Evolutionary conservation across 2,888 invertebrate species (phyloP).

Genomic region (Spilarctia lutea): DNA sequence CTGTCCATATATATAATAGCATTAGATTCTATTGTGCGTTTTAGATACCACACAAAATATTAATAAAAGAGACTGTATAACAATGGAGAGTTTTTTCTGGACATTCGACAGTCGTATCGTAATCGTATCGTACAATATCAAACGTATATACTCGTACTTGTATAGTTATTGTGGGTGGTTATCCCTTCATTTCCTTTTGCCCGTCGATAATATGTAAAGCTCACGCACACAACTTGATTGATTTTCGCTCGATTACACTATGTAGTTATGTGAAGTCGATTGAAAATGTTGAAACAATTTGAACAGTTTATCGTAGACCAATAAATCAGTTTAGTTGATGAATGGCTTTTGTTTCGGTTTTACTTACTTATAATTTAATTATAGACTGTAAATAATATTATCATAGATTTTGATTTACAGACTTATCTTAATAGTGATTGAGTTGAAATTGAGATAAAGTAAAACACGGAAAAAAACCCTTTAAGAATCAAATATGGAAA

Average conservation of each 20-base stretch:
- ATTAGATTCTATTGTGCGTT: neutral
- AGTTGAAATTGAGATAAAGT: neutral
- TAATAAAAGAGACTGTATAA: neutral
- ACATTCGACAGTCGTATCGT: neutral
- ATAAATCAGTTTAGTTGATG: constrained; percentile 14
- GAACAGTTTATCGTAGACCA: neutral
- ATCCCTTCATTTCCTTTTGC: constrained; percentile 30
- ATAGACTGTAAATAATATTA: neutral
- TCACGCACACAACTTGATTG: constrained; percentile 28
- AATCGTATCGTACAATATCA: constrained; percentile 16
- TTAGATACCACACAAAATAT: neutral
- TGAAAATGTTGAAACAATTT: constrained; percentile 17
- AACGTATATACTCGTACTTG: neutral
- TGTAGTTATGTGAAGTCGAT: constrained; percentile 13
- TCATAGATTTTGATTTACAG: neutral
- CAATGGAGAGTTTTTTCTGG: neutral
- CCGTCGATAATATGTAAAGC: constrained; percentile 26
- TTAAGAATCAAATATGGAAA: neutral
- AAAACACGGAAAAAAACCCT: neutral
- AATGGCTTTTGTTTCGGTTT: constrained; percentile 1
- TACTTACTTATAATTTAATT: neutral
- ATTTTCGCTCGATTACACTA: constrained; percentile 24
- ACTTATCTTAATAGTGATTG: neutral
- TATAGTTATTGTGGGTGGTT: constrained; percentile 20
- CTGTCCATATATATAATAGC: neutral